Percentiles rank a stretch among this genome's conserved stretches.
These are phyloP conservation scores for Aphaenogaster rudis DNA, from an alignment of 1,140 invertebrate species.

Conservation along the genomic window DNA sequence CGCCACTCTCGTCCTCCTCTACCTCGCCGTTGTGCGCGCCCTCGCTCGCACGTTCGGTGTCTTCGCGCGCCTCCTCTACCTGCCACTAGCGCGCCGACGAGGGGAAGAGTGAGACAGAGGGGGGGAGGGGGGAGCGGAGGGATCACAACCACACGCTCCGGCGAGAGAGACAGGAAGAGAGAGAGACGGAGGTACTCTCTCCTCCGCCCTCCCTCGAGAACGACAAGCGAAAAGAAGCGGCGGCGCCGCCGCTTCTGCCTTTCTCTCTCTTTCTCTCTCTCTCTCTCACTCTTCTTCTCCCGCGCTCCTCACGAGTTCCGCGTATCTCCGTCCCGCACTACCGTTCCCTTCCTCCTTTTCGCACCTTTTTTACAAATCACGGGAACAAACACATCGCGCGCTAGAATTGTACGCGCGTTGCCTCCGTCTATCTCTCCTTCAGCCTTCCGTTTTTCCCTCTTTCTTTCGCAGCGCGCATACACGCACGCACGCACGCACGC, in stretches of 20 bases:
- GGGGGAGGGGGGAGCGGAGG: neutral
- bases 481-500: slow-evolving; percentile 17
- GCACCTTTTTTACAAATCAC: slow-evolving; percentile 66
- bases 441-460: slow-evolving; percentile 17
- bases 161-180: neutral
- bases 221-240: slow-evolving; percentile 54
- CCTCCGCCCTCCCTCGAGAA: slow-evolving; percentile 51
- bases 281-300: slow-evolving; percentile 27
- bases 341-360: slow-evolving; percentile 38
- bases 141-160: slow-evolving; percentile 28
- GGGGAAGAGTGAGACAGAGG: no score
- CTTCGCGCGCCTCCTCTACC: slow-evolving; percentile 66
- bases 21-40: slow-evolving; percentile 49
- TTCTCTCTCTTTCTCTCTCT: slow-evolving; percentile 6
- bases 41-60: slow-evolving; percentile 40
- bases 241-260: slow-evolving; percentile 45
- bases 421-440: neutral
- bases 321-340: slow-evolving; percentile 17
- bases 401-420: slow-evolving; percentile 42
- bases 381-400: slow-evolving; percentile 53
- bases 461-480: slow-evolving; percentile 23
- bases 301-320: slow-evolving; percentile 4
- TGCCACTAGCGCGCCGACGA: slow-evolving; percentile 58
- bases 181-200: slow-evolving; percentile 19
- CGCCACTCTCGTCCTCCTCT: slow-evolving; percentile 46